Percentiles rank a stretch among this genome's conserved stretches.
These are phyloP conservation scores for Urechis unicinctus DNA, from an alignment of 2,888 invertebrate genomes.

Conservation along the genomic window DNA sequence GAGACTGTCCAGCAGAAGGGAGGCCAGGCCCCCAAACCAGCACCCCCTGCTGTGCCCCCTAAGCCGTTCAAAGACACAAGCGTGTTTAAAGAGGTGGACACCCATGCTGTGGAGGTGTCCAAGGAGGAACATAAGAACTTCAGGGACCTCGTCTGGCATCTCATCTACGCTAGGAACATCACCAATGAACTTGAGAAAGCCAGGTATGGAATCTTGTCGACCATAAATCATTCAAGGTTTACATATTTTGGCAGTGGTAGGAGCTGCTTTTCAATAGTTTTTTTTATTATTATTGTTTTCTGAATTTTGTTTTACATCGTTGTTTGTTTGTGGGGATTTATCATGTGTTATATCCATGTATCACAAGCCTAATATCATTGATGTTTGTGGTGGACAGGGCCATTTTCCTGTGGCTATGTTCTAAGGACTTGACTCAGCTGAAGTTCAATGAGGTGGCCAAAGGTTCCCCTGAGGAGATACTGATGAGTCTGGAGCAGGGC, in stretches of 20 bases:
- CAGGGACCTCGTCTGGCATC: conserved; percentile 49
- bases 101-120: conserved; percentile 50
- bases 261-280: neutral
- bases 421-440: conserved; percentile 48
- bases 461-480: conserved; percentile 49
- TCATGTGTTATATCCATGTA: neutral
- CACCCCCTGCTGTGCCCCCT: conserved; percentile 29
- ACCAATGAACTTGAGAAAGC: conserved; percentile 50
- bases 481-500: conserved; percentile 47
- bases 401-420: conserved; percentile 50
- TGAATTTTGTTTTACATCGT: neutral
- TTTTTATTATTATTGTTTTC: neutral
- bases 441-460: conserved; percentile 43
- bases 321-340: neutral
- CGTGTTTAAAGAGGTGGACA: conserved; percentile 46
- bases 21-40: conserved; percentile 31
- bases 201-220: conserved; percentile 38
- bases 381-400: conserved; percentile 44
- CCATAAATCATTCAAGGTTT: too few relatives aligned
- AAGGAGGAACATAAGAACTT: conserved; percentile 48
- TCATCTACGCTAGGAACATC: conserved; percentile 49
- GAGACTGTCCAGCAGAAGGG: conserved; percentile 28
- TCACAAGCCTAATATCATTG: neutral
- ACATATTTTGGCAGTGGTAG: neutral
- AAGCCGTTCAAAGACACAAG: conserved; percentile 43